Evolutionary conservation across 1,140 invertebrate genomes (phyloP), one percentile per base, ranked within the genome.

Genomic region (Lasaia peninsularis): DNA sequence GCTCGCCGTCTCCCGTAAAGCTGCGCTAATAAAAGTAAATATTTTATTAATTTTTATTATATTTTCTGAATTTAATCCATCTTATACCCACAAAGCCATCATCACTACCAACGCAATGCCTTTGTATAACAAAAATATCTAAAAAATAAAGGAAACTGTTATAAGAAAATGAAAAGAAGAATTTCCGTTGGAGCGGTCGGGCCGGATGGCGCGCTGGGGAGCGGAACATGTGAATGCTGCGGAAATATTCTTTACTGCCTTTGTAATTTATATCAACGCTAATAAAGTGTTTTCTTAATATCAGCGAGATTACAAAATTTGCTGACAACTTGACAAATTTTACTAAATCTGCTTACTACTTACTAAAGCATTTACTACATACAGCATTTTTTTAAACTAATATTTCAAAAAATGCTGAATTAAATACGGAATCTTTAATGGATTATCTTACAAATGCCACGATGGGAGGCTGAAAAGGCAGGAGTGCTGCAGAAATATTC

Each of bases 101-200:
- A 40, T 40, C 7, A 18, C 9, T 40, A 16, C 9, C 10, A 16
- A 16, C 37, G 16, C 14, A 40, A 40, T 40, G 37, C 14, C 12
- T 40, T 40, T 40, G 37, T 18, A 18, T 40, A 18, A 40, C 16
- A 40, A 16, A 16, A 18, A 40, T 9, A 40, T 18, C 12, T 24
- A 40, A 40, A 40, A 40, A 40, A 40, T 40, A 18, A 40, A 40
- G 37, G 37, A 40, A 40, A 40, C 14, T 2, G 16, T 40, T 40
- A 40, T 40, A 40, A 40, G 37, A 40, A 40, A 40, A 40, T 40
- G 37, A 40, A 40, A 40, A 40, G 37, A 40, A 40, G 37, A 40
- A 40, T 40, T 40, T 40, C 37, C 37, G 14, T 2, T 16, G 14
- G 12, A 40, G 37, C 37, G 37, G 14, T 40, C 10, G 37, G 37